Conservation (phyloP, 1,140 invertebrate genomes). For the Dicyema japonicum region DNA sequence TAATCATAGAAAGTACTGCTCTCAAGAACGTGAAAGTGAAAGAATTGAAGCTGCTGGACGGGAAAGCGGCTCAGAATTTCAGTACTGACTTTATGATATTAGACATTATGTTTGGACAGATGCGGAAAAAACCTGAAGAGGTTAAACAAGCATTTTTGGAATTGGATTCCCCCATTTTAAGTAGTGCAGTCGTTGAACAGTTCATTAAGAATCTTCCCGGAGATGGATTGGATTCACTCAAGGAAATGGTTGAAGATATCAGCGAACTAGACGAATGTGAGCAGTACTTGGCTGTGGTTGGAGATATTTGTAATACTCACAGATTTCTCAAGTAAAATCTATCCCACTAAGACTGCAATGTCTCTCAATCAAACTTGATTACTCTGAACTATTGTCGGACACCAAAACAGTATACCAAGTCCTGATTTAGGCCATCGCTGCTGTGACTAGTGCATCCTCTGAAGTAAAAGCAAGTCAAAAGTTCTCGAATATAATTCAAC, state of each 20-base stretch:
- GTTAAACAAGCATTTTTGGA: conserved; percentile 44
- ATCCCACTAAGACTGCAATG: too few relatives aligned
- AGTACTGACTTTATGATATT: conserved; percentile 3
- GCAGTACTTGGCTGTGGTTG: conserved; percentile 68
- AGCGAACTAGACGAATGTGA: conserved; percentile 60
- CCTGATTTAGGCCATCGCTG: too few relatives aligned
- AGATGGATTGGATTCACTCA: conserved; percentile 49
- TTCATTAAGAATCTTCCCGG: conserved; percentile 46
- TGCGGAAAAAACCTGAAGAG: conserved; percentile 53
- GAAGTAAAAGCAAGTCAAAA: too few relatives aligned
- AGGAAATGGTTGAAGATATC: conserved; percentile 37
- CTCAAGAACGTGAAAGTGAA: conserved; percentile 41
- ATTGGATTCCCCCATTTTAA: conserved; percentile 48
- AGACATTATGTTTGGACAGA: conserved; percentile 47
- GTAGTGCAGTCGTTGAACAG: conserved; percentile 41
- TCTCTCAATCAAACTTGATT: too few relatives aligned
- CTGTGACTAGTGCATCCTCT: too few relatives aligned
- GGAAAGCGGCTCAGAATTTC: conserved; percentile 54
- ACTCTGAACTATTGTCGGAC: too few relatives aligned
- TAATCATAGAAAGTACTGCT: too few relatives aligned
- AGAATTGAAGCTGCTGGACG: conserved; percentile 55
- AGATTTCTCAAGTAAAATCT: too few relatives aligned
- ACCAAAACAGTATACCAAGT: too few relatives aligned
- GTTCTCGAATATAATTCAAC: conserved; percentile 51
- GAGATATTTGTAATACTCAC: too few relatives aligned